These are phyloP conservation scores for Tichodroma muraria DNA, from an alignment of 2,113 vertebrate species.

Conservation along the genomic window DNA sequence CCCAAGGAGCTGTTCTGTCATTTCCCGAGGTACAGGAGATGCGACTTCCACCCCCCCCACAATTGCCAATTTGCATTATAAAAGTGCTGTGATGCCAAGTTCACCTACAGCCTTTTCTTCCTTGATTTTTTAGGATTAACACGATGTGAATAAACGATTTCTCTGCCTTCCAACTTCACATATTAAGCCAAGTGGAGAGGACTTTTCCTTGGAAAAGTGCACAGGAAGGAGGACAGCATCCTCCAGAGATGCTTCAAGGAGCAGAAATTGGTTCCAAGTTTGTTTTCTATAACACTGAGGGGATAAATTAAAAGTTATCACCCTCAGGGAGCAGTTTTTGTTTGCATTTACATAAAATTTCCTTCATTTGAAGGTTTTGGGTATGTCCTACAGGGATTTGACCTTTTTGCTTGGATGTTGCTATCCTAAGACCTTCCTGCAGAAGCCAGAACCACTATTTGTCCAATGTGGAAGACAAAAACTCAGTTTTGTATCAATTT, in stretches of 20 bases:
- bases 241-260: background rate
- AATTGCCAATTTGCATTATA: no score
- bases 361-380: background rate
- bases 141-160: background rate
- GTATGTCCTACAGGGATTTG: background rate
- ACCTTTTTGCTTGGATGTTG: background rate
- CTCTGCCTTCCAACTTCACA: background rate
- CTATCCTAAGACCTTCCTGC: background rate
- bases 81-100: background rate
- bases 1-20: background rate
- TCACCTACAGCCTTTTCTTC: background rate
- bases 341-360: background rate
- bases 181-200: rapidly evolving
- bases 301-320: background rate
- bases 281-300: background rate
- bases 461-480: background rate
- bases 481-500: background rate
- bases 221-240: background rate
- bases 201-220: background rate
- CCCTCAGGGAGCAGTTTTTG: background rate
- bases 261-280: background rate
- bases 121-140: background rate
- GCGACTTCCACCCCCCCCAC: rapidly evolving
- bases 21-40: rapidly evolving
- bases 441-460: background rate